Evolutionary conservation across 2,888 invertebrate genomes (phyloP).

Genomic region (Creontiades dilutus): DNA sequence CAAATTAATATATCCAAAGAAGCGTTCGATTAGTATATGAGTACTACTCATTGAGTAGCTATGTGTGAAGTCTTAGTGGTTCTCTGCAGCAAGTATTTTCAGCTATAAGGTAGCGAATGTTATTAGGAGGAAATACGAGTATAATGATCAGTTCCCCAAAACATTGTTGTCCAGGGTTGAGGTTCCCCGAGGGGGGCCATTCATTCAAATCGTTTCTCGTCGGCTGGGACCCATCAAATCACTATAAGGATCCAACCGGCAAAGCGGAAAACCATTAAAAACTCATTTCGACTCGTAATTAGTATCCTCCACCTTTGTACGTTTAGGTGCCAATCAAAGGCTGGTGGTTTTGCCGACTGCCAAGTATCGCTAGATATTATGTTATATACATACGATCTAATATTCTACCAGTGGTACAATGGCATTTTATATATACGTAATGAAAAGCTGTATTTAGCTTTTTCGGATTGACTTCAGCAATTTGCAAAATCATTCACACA

Average conservation of each 20-base stretch:
- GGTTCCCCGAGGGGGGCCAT: not conserved
- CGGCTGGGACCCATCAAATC: not conserved
- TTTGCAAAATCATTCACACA: too few species aligned
- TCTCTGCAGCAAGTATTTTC: not conserved
- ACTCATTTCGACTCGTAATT: slow-evolving; percentile 45
- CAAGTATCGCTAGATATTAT: not conserved
- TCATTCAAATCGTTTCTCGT: slow-evolving; percentile 1
- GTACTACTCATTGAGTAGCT: too few species aligned
- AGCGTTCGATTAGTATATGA: too few species aligned
- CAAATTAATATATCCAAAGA: too few species aligned
- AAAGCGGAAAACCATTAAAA: slow-evolving; percentile 38
- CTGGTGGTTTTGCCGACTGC: not conserved
- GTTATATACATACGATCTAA: too few species aligned
- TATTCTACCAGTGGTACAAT: too few species aligned
- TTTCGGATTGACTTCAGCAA: too few species aligned
- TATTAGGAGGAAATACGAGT: not conserved
- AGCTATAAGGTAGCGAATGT: not conserved
- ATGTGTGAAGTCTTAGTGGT: too few species aligned
- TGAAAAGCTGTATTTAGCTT: too few species aligned
- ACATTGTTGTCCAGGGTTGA: not conserved
- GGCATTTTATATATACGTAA: too few species aligned
- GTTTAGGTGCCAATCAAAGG: not conserved
- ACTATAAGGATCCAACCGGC: not conserved
- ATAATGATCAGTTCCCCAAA: not conserved
- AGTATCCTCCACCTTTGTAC: not conserved